Base-by-base conservation (phyloP, 2,113 vertebrate species). In the Gadus macrocephalus region DNA sequence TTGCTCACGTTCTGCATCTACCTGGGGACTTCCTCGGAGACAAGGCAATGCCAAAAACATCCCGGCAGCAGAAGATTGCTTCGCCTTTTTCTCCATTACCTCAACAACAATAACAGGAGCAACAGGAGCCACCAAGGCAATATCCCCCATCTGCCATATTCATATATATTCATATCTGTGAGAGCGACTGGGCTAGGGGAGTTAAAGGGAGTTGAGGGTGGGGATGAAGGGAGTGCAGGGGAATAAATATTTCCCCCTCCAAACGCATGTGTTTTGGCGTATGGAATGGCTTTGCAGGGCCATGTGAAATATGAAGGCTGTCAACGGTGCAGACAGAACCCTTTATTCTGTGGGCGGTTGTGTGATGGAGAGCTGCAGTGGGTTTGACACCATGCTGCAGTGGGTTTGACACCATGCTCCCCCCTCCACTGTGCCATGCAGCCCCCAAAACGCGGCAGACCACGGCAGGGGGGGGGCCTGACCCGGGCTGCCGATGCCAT, bases 301-400 rank as follows among this genome's bases (percentile, higher is more conserved):
- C 82, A 72, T 74, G 75, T 87, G 83, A 88, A 85, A 77, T 86
- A 88, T 89, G 82, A 86, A 35, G 71, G 76, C 83, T 86, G 85
- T 86, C 88, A 86, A 64, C 60, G 22, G 76, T 80, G 76, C 55
- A 86, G 85, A 86, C 86, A 86, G 74, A 79, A 35, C 78, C 81
- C 81, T 87, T 88, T 87, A 81, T 88, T 85, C 80, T 76, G 74
- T 38, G 58, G 17, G 71, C 81, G 56, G 74, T 81, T 78, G 81
- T 81, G 76, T 85, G 88, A 88, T 85, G 80, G 86, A 88, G 79
- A 81, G 81, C 78, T 77, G 61, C 74, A 76, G 78, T 17, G 64
- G 76, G 74, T 85, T 78, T 84, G 88, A 87, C 86, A 85, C 71
- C 72, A 71, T 72, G 85, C 81, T 89, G 83, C 88, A 87, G 78